Evolutionary conservation across 2,113 vertebrate genomes (phyloP).

Genomic region (Lamprologus tigripictilis): DNA sequence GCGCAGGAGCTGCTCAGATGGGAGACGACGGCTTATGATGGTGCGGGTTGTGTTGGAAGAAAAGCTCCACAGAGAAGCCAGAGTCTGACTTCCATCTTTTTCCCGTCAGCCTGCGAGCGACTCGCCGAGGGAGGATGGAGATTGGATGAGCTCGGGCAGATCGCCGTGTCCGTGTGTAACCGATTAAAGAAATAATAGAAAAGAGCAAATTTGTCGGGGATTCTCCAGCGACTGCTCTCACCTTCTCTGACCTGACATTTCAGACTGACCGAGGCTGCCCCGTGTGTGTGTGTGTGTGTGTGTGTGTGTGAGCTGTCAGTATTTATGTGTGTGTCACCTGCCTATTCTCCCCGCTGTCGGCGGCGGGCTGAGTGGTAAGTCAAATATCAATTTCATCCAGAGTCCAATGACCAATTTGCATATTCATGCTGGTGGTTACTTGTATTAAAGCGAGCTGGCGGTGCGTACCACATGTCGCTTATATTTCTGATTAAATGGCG

Average conservation of each 20-base stretch:
- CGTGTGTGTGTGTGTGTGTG: background rate
- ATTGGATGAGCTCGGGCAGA: background rate
- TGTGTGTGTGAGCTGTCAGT: background rate
- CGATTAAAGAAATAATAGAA: background rate
- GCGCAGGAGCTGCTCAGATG: accelerated
- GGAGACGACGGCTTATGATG: background rate
- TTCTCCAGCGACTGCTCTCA: background rate
- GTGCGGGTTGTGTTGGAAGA: background rate
- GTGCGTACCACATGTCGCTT: background rate
- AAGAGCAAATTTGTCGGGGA: background rate
- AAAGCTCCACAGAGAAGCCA: background rate
- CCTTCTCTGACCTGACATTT: constrained; percentile 31
- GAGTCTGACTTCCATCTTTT: background rate
- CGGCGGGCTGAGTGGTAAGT: background rate
- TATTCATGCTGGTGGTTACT: background rate
- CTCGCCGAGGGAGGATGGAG: background rate
- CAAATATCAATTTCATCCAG: constrained; percentile 26
- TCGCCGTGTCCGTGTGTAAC: background rate
- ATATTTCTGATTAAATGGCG: background rate
- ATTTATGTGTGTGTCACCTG: background rate
- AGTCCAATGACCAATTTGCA: constrained; percentile 13
- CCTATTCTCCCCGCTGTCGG: background rate
- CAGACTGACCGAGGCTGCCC: background rate
- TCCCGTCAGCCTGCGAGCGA: background rate
- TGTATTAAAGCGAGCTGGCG: background rate